phyloP scores from a whole-genome alignment of 2,888 invertebrate species.

The Drosophila putrida region DNA sequence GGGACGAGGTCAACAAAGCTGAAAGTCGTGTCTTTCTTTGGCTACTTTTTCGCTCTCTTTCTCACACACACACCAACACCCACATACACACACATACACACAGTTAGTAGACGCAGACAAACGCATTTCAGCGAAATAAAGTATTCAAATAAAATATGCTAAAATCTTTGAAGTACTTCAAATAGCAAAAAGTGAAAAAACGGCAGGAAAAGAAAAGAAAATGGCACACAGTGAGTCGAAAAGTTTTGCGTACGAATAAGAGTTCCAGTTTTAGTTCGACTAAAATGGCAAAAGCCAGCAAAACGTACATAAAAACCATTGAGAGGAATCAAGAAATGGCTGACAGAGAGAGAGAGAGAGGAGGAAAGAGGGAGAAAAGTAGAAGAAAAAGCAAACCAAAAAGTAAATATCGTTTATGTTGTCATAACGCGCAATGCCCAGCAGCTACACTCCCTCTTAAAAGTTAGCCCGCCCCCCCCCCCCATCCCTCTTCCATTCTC shows the following conservation, averaged over 20 bases:
- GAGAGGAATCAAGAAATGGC: conserved; percentile 62
- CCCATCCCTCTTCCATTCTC: conserved; percentile 9
- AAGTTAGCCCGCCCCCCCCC: not conserved
- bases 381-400: conserved; percentile 43
- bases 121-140: conserved; percentile 78
- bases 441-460: conserved; percentile 36
- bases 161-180: conserved; percentile 82
- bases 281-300: conserved; percentile 54
- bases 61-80: not conserved
- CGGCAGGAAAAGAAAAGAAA: conserved; percentile 53
- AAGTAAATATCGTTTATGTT: conserved; percentile 82
- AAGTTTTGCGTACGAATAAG: conserved; percentile 55
- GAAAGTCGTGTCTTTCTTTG: conserved; percentile 71
- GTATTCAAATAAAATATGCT: conserved; percentile 82
- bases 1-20: conserved; percentile 65
- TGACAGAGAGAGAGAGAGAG: conserved; percentile 25
- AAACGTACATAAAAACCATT: conserved; percentile 70
- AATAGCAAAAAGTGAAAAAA: conserved; percentile 72
- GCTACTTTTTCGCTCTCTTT: conserved; percentile 40
- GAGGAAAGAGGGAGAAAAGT: conserved; percentile 3
- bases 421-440: conserved; percentile 80
- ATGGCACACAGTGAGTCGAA: conserved; percentile 62
- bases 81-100: conserved; percentile 26
- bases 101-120: conserved; percentile 49
- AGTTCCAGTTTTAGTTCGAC: conserved; percentile 35